Percentiles rank a stretch among this genome's conserved stretches.
phyloP scores from a whole-genome alignment of 2,113 vertebrate genomes.

The Syngnathus scovelli region DNA sequence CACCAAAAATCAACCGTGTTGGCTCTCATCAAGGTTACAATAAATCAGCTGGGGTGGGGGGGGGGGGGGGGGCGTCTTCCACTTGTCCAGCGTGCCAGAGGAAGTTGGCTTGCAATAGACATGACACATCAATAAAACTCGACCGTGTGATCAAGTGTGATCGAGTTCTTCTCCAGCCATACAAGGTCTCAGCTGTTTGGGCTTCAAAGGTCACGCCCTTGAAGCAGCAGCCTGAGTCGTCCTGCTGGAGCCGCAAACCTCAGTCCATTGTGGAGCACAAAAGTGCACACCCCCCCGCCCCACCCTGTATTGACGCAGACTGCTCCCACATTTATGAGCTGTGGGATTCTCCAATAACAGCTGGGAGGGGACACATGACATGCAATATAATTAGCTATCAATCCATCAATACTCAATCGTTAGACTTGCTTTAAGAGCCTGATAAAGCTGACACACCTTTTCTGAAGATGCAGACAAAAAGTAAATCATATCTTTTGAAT shows the following conservation, averaged over 20 bases:
- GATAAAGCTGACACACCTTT: background rate
- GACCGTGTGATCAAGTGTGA: background rate
- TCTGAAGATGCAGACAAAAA: background rate
- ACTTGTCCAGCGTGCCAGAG: background rate
- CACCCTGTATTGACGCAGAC: constrained; percentile 50
- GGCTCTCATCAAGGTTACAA: background rate
- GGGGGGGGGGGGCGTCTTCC: background rate
- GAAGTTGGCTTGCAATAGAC: background rate
- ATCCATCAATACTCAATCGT: background rate
- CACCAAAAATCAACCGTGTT: too few species aligned
- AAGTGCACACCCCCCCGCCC: constrained; percentile 19
- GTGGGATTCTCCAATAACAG: constrained; percentile 47
- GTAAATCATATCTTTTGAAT: too few species aligned
- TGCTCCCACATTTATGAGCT: constrained; percentile 40
- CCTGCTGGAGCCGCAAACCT: background rate
- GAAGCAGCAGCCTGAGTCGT: constrained; percentile 17
- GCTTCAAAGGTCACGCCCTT: constrained; percentile 24
- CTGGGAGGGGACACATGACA: background rate
- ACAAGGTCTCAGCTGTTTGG: constrained; percentile 21
- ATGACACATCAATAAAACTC: background rate
- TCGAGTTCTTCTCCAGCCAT: background rate
- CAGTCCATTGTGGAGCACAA: constrained; percentile 16
- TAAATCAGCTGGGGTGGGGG: background rate
- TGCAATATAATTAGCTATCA: background rate
- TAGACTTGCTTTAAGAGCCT: background rate